phyloP scores from a whole-genome alignment of 2,888 invertebrate genomes.

The Parnassius smintheus region DNA sequence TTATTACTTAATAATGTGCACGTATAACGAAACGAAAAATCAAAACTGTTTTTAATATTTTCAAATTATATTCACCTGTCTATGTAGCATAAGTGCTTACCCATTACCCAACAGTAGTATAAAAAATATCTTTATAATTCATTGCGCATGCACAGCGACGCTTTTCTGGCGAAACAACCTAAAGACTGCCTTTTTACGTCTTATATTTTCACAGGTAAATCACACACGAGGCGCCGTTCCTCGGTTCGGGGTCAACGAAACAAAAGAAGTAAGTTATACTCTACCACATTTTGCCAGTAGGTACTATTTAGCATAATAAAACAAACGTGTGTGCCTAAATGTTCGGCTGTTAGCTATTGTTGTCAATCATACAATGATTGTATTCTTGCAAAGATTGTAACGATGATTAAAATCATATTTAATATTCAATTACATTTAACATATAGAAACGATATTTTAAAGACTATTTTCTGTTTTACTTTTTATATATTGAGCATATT shows the following conservation, averaged over 20 bases:
- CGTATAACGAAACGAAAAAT: too few species aligned
- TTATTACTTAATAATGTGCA: too few species aligned
- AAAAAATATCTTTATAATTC: conserved; percentile 15
- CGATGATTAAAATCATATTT: too few species aligned
- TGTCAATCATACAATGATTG: conserved; percentile 1
- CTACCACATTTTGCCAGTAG: conserved; percentile 8
- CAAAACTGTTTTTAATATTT: too few species aligned
- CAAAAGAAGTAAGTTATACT: conserved; percentile 66
- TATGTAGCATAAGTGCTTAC: too few species aligned
- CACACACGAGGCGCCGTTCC: conserved; percentile 82
- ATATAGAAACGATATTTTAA: too few species aligned
- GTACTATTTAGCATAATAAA: conserved; percentile 7
- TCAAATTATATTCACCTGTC: too few species aligned
- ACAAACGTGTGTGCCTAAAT: conserved; percentile 1
- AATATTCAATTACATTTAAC: too few species aligned
- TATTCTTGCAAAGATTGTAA: conserved; percentile 3
- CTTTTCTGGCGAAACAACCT: conserved; percentile 12
- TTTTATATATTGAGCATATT: too few species aligned
- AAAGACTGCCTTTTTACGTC: conserved; percentile 20
- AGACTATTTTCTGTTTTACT: too few species aligned
- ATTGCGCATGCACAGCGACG: not conserved
- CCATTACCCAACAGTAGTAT: not conserved
- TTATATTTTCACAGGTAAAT: conserved; percentile 69
- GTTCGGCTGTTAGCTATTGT: conserved; percentile 7
- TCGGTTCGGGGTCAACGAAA: conserved; percentile 78